These are phyloP conservation scores for Elachura formosa DNA, from an alignment of 2,113 vertebrate genomes.

Conservation along the genomic window DNA sequence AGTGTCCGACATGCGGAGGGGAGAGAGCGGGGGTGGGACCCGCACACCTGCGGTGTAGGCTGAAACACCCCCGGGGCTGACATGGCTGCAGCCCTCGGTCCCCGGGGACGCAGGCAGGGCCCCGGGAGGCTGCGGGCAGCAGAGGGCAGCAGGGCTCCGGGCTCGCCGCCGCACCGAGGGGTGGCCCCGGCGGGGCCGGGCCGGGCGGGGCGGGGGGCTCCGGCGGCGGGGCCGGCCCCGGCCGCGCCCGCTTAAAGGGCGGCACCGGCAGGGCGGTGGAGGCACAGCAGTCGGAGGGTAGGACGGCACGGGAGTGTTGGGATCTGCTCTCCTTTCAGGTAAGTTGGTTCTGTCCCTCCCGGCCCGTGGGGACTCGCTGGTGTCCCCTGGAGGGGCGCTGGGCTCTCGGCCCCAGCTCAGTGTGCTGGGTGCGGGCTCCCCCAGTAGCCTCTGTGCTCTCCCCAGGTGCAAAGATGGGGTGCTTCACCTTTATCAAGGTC, in stretches of 20 bases:
- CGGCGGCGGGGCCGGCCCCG: neutral
- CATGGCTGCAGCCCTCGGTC: too few relatives aligned
- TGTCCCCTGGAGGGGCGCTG: accelerated
- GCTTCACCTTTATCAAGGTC: slow-evolving; percentile 83
- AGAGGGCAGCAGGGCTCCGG: slow-evolving; percentile 39
- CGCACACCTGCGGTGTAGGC: accelerated
- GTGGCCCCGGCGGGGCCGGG: neutral
- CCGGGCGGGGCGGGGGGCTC: neutral
- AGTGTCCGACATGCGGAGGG: accelerated
- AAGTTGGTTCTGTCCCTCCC: neutral
- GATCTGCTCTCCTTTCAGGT: neutral
- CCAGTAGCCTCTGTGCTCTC: neutral
- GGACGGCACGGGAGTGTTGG: accelerated
- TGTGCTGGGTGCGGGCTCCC: too few relatives aligned
- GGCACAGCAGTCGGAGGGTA: neutral
- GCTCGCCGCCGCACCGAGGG: neutral
- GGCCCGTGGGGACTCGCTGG: accelerated
- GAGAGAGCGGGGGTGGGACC: neutral
- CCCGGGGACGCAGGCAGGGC: too few relatives aligned
- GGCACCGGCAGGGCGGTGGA: neutral
- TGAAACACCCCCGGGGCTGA: neutral
- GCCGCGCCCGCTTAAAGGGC: neutral
- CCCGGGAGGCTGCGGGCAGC: neutral
- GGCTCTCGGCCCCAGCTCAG: neutral
- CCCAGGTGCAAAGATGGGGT: slow-evolving; percentile 80